Evolutionary conservation across 2,888 invertebrate species (phyloP).

Genomic region (Sinhomidia bicolor): DNA sequence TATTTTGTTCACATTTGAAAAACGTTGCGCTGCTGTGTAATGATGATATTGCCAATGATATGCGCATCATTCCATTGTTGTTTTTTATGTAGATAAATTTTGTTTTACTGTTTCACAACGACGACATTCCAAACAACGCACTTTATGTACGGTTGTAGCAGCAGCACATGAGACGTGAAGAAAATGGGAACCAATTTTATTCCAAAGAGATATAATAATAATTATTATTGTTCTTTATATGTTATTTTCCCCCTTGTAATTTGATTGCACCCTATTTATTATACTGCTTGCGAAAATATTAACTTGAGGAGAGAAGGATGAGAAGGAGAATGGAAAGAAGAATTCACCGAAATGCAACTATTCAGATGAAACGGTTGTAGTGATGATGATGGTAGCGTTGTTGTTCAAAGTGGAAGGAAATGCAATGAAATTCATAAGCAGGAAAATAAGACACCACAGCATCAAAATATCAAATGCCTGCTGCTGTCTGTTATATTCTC

Average conservation of each 20-base stretch:
- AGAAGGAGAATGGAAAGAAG: not conserved
- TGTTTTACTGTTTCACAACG: not conserved
- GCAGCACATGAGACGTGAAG: not conserved
- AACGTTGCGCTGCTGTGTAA: not conserved
- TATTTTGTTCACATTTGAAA: not conserved
- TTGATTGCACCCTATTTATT: conserved; percentile 21
- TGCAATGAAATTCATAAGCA: conserved; percentile 9
- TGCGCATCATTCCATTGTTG: conserved; percentile 12
- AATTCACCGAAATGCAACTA: conserved; percentile 32
- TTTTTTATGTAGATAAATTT: no score
- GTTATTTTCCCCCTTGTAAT: conserved; percentile 8
- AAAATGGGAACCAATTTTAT: conserved; percentile 38
- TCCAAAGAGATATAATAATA: conserved; percentile 18
- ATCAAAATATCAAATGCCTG: not conserved
- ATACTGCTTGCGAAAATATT: no score
- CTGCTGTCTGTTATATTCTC: no score
- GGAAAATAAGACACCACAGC: not conserved
- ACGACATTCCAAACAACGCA: conserved; percentile 2
- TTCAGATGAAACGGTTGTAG: not conserved
- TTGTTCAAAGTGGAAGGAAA: conserved; percentile 36
- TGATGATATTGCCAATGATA: not conserved
- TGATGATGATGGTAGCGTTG: no score
- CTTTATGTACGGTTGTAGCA: not conserved
- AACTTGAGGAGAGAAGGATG: not conserved
- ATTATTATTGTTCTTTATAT: no score